Evolutionary conservation across 1,140 invertebrate species (phyloP).

Genomic region (Cryptotermes secundus): DNA sequence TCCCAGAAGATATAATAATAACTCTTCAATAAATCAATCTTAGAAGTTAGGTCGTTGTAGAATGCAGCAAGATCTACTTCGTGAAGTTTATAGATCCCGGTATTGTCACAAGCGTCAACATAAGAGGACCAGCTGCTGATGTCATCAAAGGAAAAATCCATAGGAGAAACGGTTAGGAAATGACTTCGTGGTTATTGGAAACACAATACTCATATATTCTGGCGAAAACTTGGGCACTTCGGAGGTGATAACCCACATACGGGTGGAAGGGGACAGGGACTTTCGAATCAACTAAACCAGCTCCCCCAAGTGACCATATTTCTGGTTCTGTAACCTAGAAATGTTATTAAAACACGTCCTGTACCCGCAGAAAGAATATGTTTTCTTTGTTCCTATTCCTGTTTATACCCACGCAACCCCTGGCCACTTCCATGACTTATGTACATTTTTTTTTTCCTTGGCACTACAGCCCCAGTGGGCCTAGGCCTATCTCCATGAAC

Average conservation of each 20-base stretch:
- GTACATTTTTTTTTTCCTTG: no score
- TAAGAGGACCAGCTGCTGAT: not conserved
- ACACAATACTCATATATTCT: not conserved
- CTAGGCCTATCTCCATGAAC: no score
- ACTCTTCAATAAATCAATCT: no score
- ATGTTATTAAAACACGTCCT: not conserved
- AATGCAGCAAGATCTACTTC: not conserved
- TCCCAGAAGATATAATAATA: no score
- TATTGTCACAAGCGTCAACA: not conserved
- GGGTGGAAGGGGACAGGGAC: not conserved
- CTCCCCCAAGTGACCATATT: not conserved
- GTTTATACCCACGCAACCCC: not conserved
- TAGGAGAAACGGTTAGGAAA: not conserved
- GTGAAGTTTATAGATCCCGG: not conserved
- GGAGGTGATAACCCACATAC: no score
- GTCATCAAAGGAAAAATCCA: not conserved
- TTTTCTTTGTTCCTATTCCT: not conserved
- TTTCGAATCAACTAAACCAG: not conserved
- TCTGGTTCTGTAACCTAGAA: not conserved
- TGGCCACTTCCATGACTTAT: not conserved
- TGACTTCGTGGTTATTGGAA: conserved; percentile 12
- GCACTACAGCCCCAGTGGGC: no score
- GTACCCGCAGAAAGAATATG: not conserved
- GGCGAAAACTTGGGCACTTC: not conserved
- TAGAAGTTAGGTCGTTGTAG: no score